A percentile compares a stretch with the other conserved stretches of the same genome.
phyloP scores from a whole-genome alignment of 2,113 vertebrate species.

The Gambusia holbrooki region DNA sequence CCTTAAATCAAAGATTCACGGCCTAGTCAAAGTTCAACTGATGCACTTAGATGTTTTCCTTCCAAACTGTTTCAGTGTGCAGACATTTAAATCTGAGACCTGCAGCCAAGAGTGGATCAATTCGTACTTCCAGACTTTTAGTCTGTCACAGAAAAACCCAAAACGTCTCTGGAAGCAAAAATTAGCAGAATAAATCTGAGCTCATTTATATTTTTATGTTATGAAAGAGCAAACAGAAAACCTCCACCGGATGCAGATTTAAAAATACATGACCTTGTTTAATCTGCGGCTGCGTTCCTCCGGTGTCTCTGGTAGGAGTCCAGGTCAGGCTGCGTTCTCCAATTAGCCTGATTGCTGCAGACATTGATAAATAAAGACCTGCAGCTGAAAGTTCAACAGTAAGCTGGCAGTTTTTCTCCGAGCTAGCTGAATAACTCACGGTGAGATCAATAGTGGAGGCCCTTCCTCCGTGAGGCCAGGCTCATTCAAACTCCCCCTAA shows the following conservation, averaged over 20 bases:
- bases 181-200: background rate
- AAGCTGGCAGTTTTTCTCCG: constrained; percentile 47
- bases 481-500: constrained; percentile 50
- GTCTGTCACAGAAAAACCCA: too few species aligned
- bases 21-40: too few species aligned
- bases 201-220: background rate
- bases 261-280: constrained; percentile 43
- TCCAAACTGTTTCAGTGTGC: too few species aligned
- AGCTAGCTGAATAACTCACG: constrained; percentile 47
- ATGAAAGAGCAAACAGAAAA: background rate
- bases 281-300: constrained; percentile 10
- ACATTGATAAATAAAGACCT: constrained; percentile 58
- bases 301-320: constrained; percentile 25
- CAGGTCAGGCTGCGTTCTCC: constrained; percentile 15
- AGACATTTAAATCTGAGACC: too few species aligned
- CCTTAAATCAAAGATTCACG: too few species aligned
- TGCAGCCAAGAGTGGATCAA: too few species aligned
- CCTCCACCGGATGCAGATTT: constrained; percentile 17
- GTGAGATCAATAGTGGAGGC: constrained; percentile 60
- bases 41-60: too few species aligned
- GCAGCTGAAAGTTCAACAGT: constrained; percentile 34
- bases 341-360: constrained; percentile 58
- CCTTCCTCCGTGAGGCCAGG: constrained; percentile 33
- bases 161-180: background rate
- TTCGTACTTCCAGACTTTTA: too few species aligned